A percentile compares a stretch with the other conserved stretches of the same genome.
phyloP scores from a whole-genome alignment of 2,113 vertebrate genomes.

The Ageneiosus marmoratus region DNA sequence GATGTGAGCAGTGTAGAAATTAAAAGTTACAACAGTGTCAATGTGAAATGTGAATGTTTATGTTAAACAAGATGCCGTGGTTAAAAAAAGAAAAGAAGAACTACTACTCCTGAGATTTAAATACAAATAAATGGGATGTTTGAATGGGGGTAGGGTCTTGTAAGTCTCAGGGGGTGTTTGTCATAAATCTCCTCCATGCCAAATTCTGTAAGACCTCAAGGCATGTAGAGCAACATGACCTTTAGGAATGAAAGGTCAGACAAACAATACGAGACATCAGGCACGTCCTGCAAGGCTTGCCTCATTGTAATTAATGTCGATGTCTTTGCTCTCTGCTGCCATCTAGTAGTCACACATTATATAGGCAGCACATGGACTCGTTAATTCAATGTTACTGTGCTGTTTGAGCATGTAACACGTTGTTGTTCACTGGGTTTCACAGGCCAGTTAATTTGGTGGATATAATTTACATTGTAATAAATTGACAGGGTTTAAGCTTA shows the following conservation, averaged over 20 bases:
- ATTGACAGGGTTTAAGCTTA: background rate
- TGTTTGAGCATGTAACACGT: background rate
- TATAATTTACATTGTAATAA: background rate
- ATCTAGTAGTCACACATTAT: background rate
- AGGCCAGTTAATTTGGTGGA: background rate
- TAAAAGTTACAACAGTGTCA: no score
- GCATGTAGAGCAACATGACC: background rate
- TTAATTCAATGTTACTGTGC: background rate
- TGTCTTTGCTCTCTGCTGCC: background rate
- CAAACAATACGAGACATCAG: background rate
- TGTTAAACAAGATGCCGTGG: background rate
- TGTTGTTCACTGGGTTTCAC: background rate
- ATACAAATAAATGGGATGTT: no score
- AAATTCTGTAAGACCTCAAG: background rate
- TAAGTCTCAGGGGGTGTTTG: background rate
- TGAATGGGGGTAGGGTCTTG: no score
- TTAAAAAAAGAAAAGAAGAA: background rate
- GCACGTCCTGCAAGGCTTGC: background rate
- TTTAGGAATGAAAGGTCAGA: background rate
- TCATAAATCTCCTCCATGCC: background rate
- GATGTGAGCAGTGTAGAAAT: no score
- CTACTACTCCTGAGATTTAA: background rate
- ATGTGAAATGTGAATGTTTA: no score
- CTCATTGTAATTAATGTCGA: background rate
- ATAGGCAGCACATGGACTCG: background rate